Evolutionary conservation across 1,140 invertebrate species (phyloP), one percentile per base, ranked within the genome.

Genomic region (Goniozus legneri): DNA sequence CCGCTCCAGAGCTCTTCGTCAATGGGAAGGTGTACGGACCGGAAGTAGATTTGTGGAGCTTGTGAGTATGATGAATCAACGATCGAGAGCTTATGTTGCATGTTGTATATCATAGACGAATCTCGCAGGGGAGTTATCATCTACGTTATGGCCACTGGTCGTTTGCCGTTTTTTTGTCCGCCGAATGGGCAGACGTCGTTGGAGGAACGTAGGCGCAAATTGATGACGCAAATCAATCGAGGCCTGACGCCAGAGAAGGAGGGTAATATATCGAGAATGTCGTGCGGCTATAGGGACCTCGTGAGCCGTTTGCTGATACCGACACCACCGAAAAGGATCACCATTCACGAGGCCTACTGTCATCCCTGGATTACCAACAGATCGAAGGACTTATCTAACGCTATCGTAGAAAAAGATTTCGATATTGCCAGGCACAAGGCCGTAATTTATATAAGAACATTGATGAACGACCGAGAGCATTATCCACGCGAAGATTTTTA

Each of bases 1-100:
- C 85, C 1, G 86, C 86, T 16, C 86, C 86, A 0, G 85, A 88
- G 68, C 70, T 88, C 8, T 87, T 87, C 50, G 65, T 80, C 19
- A 73, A 78, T 35, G 79, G 78, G 1, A 79, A 79, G 47, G 71
- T 73, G 43, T 88, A 88, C 62, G 85, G 85, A 15, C 82, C 85
- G n/a, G 84, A 86, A 70, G 81, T 88, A 8, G 86, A 88, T 62
- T 72, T 88, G 10, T 88, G 86, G 86, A 87, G 85, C 65, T 71
- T 88, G 84, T 86, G 56, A 75, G 82, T 62, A 44, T 8, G 14
- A 14, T n/a, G n/a, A n/a, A 22, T 13, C 15, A 13, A 3, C 12
- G 12, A 34, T 19, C 2, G 12, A 42, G 6, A 31, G 7, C 22
- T 14, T 32, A 35, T 7, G 33, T 35, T 8, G 7, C 15, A 14